phyloP scores from a whole-genome alignment of 2,888 invertebrate genomes.

The Phortica magna region DNA sequence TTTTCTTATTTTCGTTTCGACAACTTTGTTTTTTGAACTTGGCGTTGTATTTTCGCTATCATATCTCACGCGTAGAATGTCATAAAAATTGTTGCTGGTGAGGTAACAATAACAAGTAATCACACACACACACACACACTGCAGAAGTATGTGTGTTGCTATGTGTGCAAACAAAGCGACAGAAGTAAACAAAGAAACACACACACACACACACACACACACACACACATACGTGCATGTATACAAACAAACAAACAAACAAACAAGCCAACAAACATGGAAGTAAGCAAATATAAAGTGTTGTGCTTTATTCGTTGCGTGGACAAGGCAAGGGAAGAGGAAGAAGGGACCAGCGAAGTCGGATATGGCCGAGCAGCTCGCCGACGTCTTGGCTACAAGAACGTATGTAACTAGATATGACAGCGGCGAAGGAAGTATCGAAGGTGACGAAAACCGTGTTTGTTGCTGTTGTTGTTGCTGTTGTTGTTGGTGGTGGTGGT shows the following conservation, averaged over 20 bases:
- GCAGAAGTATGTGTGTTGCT: conserved; percentile 47
- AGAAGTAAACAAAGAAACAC: conserved; percentile 18
- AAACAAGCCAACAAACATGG: conserved; percentile 63
- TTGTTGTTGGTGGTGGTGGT: too few species aligned
- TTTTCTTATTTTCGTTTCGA: not conserved
- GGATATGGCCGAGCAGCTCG: conserved; percentile 21
- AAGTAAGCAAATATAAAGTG: conserved; percentile 47
- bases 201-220: conserved; percentile 36
- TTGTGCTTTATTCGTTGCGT: conserved; percentile 35
- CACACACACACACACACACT: conserved; percentile 33
- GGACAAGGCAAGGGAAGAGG: not conserved
- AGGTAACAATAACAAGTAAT: conserved; percentile 71
- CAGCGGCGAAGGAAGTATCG: conserved; percentile 44
- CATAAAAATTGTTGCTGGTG: conserved; percentile 69
- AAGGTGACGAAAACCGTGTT: not conserved
- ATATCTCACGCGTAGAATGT: conserved; percentile 45
- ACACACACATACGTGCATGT: conserved; percentile 35
- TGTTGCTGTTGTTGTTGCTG: too few species aligned
- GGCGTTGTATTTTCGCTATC: not conserved
- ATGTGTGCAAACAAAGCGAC: conserved; percentile 29
- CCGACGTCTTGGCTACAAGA: conserved; percentile 49
- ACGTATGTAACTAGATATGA: conserved; percentile 13
- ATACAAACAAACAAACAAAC: conserved; percentile 45
- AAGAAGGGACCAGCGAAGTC: not conserved
- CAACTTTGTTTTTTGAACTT: not conserved